Percentiles rank a stretch among this genome's conserved stretches.
These are phyloP conservation scores for Cephalopterus ornatus DNA, from an alignment of 2,113 vertebrate species.

Conservation along the genomic window DNA sequence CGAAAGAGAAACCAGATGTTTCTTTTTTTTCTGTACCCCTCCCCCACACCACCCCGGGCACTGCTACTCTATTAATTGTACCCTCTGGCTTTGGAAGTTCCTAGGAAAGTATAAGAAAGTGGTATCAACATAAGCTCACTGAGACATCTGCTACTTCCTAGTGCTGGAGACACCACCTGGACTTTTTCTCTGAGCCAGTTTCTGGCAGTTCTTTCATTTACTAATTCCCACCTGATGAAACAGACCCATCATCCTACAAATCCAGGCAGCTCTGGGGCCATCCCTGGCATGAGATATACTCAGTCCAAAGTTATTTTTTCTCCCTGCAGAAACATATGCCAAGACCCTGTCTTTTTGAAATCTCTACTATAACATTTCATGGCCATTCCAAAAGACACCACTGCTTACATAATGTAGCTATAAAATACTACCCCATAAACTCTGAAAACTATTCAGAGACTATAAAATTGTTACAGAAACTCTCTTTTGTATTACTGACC, in stretches of 20 bases:
- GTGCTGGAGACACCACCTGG: not conserved
- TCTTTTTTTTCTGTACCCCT: not conserved
- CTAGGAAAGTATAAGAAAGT: not conserved
- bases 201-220: not conserved
- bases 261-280: not conserved
- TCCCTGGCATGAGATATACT: not conserved
- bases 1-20: not conserved
- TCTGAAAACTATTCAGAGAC: slow-evolving; percentile 18
- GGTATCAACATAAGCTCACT: not conserved
- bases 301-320: not conserved
- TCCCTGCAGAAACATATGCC: not conserved
- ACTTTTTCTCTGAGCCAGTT: not conserved
- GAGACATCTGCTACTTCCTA: not conserved
- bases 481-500: not conserved
- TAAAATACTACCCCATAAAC: slow-evolving; percentile 40
- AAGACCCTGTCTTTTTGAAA: slow-evolving; percentile 9
- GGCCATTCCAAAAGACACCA: not conserved
- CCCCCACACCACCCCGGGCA: too few species aligned
- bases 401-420: slow-evolving; percentile 24
- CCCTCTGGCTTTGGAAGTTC: not conserved
- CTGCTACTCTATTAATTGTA: not conserved
- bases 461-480: slow-evolving; percentile 16
- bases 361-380: not conserved
- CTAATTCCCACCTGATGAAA: not conserved
- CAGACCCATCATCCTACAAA: not conserved